These are phyloP conservation scores for Heterocephalus glaber DNA, from an alignment of 2,113 vertebrate genomes.

Conservation along the genomic window DNA sequence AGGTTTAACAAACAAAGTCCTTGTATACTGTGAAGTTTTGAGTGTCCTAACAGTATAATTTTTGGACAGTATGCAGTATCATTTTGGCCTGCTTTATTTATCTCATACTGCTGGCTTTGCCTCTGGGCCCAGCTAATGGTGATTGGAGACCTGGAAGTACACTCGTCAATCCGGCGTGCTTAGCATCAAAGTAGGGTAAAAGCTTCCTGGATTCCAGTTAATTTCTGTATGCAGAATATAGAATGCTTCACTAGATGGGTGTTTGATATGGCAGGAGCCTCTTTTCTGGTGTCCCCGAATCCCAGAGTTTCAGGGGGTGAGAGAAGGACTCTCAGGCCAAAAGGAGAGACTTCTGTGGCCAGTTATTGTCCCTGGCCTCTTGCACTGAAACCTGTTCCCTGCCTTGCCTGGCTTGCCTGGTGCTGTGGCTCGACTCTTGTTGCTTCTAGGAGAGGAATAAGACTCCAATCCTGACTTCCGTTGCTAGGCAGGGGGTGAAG, in stretches of 20 bases:
- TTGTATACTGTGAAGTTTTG: background rate
- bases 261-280: background rate
- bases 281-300: background rate
- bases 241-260: background rate
- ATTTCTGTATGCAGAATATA: background rate
- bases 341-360: background rate
- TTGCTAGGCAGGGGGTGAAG: background rate
- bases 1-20: background rate
- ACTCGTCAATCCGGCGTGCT: background rate
- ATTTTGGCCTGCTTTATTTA: background rate
- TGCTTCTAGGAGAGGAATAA: background rate
- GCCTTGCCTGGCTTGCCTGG: no score
- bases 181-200: no score
- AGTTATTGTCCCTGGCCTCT: no score
- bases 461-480: background rate
- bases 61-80: no score
- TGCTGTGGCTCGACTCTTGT: background rate
- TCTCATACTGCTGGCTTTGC: background rate
- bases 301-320: background rate
- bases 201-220: background rate
- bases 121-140: background rate
- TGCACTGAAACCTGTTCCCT: background rate
- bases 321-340: background rate
- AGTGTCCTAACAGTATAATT: background rate
- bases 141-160: background rate